These are phyloP conservation scores for Tetramorium alpestre DNA, from an alignment of 1,140 invertebrate genomes.

Conservation along the genomic window DNA sequence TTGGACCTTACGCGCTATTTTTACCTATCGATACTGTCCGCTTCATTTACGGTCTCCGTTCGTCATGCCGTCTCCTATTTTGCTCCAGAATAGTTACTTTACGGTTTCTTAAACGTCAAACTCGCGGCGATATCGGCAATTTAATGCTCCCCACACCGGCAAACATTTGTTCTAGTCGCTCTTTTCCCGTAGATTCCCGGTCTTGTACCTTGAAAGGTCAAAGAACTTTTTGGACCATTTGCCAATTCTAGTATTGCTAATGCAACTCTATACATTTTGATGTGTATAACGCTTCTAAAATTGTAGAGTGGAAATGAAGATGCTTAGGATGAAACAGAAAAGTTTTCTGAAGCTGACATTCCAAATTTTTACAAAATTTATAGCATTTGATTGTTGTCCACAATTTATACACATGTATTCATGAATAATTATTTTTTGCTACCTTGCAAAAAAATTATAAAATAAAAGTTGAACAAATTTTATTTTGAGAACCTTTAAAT, in stretches of 20 bases:
- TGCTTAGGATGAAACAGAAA: too few relatives aligned
- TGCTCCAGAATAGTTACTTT: constrained; percentile 10
- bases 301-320: not conserved
- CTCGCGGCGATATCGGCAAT: not conserved
- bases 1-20: constrained; percentile 46
- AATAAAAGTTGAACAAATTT: too few relatives aligned
- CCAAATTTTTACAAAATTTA: too few relatives aligned
- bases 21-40: constrained; percentile 29
- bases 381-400: too few relatives aligned
- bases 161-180: not conserved
- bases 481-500: too few relatives aligned
- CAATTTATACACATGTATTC: too few relatives aligned
- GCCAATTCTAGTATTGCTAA: constrained; percentile 60
- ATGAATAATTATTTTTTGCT: too few relatives aligned
- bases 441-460: too few relatives aligned
- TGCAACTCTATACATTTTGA: not conserved
- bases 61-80: constrained; percentile 27
- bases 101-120: constrained; percentile 39
- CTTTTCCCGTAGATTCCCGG: too few relatives aligned
- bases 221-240: constrained; percentile 71
- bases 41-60: constrained; percentile 13
- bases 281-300: not conserved
- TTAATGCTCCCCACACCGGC: not conserved
- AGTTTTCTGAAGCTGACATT: too few relatives aligned
- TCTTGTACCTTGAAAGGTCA: constrained; percentile 60